These are phyloP conservation scores for Drosophila neonasuta DNA, from an alignment of 2,888 invertebrate genomes.

Conservation along the genomic window DNA sequence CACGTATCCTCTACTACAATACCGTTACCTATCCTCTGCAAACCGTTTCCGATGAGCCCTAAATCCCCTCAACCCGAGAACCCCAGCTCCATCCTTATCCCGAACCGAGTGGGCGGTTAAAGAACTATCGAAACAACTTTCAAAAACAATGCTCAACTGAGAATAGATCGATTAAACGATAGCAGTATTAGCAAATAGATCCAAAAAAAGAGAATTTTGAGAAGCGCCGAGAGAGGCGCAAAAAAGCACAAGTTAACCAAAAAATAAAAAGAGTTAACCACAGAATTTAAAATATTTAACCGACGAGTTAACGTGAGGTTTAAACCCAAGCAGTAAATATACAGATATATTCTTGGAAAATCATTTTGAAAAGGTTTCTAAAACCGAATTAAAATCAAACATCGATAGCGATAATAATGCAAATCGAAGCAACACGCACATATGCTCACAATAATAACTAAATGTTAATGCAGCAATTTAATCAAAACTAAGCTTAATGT, in stretches of 20 bases:
- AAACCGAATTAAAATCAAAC: conserved; percentile 51
- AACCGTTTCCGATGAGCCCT: conserved; percentile 75
- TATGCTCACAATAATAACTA: conserved; percentile 47
- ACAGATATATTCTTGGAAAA: conserved; percentile 64
- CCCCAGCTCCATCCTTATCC: conserved; percentile 46
- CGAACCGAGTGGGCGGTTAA: conserved; percentile 65
- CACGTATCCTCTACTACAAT: conserved; percentile 81
- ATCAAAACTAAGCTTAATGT: conserved; percentile 50
- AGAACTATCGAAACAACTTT: conserved; percentile 67
- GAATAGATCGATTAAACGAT: conserved; percentile 17
- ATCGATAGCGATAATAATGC: conserved; percentile 18
- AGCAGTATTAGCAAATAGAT: conserved; percentile 1
- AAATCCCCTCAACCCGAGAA: conserved; percentile 36
- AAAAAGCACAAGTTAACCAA: conserved; percentile 26
- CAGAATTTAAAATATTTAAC: conserved; percentile 17
- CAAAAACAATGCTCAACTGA: conserved; percentile 61
- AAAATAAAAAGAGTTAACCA: conserved; percentile 1
- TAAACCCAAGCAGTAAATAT: conserved; percentile 34
- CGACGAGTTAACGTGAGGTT: conserved; percentile 16
- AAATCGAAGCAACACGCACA: conserved; percentile 50
- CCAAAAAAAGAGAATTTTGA: conserved; percentile 32
- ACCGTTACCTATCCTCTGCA: conserved; percentile 80
- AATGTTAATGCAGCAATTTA: conserved; percentile 44
- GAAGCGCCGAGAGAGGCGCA: conserved; percentile 43
- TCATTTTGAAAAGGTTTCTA: conserved; percentile 64